Conservation (phyloP, 2,113 vertebrate genomes). For the Bombycilla garrulus region DNA sequence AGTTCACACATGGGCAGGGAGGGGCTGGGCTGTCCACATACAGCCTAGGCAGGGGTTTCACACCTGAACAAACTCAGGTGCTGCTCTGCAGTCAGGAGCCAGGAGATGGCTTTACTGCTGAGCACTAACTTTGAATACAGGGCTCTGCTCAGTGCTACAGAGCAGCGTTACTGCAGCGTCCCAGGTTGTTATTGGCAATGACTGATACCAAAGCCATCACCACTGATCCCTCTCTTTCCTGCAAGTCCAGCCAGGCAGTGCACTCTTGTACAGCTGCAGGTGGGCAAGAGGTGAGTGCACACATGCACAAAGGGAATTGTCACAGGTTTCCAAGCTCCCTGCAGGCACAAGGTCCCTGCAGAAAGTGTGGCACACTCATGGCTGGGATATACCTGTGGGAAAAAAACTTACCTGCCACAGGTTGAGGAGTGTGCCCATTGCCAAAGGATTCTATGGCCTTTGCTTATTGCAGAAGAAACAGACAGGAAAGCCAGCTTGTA, state of each 20-base stretch:
- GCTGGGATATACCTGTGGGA: neutral
- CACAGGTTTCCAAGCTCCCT: neutral
- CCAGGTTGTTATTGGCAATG: fast-evolving
- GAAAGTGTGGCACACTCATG: fast-evolving
- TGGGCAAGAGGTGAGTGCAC: neutral
- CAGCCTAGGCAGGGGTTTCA: neutral
- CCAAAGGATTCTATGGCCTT: neutral
- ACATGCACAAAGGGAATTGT: neutral
- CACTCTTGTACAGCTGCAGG: fast-evolving
- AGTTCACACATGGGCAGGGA: neutral
- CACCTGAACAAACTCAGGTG: fast-evolving
- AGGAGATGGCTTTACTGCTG: neutral
- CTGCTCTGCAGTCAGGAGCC: neutral
- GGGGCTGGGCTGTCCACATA: fast-evolving
- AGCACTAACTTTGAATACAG: neutral
- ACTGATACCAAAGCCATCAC: neutral
- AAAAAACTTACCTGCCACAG: neutral
- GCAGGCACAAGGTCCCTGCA: neutral
- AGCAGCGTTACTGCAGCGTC: fast-evolving
- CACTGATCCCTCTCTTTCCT: neutral
- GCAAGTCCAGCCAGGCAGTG: neutral
- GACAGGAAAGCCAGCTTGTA: constrained; percentile 75
- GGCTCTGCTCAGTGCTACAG: neutral
- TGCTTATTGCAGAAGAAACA: constrained; percentile 63
- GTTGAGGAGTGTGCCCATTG: neutral